Conservation (phyloP, 2,797 vertebrate species). For the Oophaga sylvatica region DNA sequence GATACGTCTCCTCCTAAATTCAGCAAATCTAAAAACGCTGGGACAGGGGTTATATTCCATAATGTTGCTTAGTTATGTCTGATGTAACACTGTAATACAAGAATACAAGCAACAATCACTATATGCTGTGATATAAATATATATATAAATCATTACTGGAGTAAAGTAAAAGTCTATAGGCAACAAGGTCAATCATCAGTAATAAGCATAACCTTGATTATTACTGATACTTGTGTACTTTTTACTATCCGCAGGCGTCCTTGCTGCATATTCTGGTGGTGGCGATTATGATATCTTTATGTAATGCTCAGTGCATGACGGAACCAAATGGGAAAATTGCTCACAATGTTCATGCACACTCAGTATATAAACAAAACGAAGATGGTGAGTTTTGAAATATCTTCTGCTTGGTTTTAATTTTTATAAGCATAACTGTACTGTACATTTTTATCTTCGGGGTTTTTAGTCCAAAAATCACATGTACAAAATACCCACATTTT, state of each 20-base stretch:
- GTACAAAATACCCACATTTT: no score
- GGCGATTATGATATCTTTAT: slow-evolving; percentile 27
- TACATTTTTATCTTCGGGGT: no score
- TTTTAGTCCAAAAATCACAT: no score
- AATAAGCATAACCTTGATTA: neutral
- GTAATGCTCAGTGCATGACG: slow-evolving; percentile 15
- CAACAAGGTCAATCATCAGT: neutral
- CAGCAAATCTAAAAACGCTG: no score
- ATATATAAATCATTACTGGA: no score
- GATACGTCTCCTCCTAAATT: no score
- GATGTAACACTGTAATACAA: no score
- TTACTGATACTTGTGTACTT: neutral
- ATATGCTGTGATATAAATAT: no score
- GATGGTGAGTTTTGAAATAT: slow-evolving; percentile 23
- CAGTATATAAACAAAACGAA: neutral
- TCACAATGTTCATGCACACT: neutral
- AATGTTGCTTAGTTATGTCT: no score
- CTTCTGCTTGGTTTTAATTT: neutral
- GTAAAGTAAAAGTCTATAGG: no score
- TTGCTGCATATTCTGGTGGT: slow-evolving; percentile 18
- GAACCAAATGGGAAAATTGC: neutral
- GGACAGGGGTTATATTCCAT: no score
- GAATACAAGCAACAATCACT: no score
- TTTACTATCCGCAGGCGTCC: slow-evolving; percentile 27
- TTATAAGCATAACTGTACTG: neutral